A percentile compares a stretch with the other conserved stretches of the same genome.
These are phyloP conservation scores for Lepidurus arcticus DNA, from an alignment of 1,140 invertebrate genomes.

Conservation along the genomic window DNA sequence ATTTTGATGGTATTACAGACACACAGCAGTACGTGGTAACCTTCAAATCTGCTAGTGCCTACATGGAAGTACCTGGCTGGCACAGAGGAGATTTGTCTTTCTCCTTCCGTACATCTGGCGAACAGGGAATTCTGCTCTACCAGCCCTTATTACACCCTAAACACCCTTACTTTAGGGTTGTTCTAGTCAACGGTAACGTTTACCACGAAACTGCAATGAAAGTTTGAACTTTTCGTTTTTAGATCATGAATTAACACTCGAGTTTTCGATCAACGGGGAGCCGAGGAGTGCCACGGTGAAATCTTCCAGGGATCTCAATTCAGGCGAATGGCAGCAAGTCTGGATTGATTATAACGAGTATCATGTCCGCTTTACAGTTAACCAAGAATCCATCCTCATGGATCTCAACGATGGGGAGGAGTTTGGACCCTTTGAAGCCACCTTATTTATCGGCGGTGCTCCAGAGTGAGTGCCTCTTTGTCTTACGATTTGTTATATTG, in stretches of 20 bases:
- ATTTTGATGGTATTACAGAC: constrained; percentile 52
- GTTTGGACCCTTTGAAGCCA: constrained; percentile 84
- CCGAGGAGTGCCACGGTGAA: constrained; percentile 70
- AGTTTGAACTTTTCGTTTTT: constrained; percentile 47
- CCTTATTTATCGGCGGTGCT: constrained; percentile 85
- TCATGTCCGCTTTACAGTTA: constrained; percentile 89
- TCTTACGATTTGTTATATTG: constrained; percentile 3
- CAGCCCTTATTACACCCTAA: constrained; percentile 81
- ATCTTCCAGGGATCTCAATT: constrained; percentile 72
- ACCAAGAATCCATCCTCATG: constrained; percentile 79
- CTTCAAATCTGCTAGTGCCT: constrained; percentile 84
- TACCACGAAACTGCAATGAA: neutral
- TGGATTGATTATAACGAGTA: constrained; percentile 87
- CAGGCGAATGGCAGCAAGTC: constrained; percentile 90
- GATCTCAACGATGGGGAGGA: constrained; percentile 76
- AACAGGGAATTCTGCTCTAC: constrained; percentile 79
- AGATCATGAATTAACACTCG: constrained; percentile 80
- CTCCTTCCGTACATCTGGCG: constrained; percentile 84
- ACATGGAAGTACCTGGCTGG: constrained; percentile 87
- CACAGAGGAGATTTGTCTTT: constrained; percentile 73
- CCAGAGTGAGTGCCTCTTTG: constrained; percentile 64
- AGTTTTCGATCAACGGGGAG: constrained; percentile 77
- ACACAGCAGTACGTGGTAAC: constrained; percentile 88
- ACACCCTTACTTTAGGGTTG: constrained; percentile 84
- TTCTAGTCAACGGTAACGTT: constrained; percentile 63